Evolutionary conservation across 2,797 vertebrate species (phyloP), one percentile per base, ranked within the genome.

Genomic region (Cygnus olor): DNA sequence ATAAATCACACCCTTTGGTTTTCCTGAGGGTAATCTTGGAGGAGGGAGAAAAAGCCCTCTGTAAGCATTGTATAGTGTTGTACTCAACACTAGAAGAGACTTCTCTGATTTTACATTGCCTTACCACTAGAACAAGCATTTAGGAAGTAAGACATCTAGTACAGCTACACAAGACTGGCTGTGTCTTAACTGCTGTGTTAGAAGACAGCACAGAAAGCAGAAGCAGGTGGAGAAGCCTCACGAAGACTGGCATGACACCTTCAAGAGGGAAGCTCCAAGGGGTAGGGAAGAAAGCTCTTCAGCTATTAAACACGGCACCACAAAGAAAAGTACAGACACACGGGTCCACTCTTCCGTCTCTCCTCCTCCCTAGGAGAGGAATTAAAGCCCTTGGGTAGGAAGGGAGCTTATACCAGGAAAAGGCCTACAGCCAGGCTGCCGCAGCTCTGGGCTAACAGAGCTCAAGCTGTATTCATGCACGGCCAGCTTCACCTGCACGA

Each of bases 171-270:
- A 47, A 72, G 22, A 42, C 19, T 65, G 40, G 63, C 63, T 65
- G 40, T 42, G 28, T 44, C 28, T 65, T 65, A 65, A 65, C 34
- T 77, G 60, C 24, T 30, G 25, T 45, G 17, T 61, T 54, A 69
- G 84, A 85, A 92, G n/a, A 44, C 21, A 38, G 57, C 40, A 88
- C 40, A 54, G 72, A 44, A 93, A 71, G 15, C 14, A 22, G 90
- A 7, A 94, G 27, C 17, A 77, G 49, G 47, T 20, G 7, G 10
- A 88, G 25, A 81, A 66, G 9, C 61, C 54, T 66, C 77, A 79
- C 25, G 53, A 92, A 47, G 22, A 58, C 0, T 44, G 38, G 45
- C 3, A 61, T 6, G 27, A 68, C n/a, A 85, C 15, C 10, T 32
- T 13, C 25, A 72, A 89, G 36, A 85, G 34, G 45, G 7, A 90